These are phyloP conservation scores for Etheostoma spectabile DNA, from an alignment of 2,113 vertebrate genomes.

Conservation along the genomic window DNA sequence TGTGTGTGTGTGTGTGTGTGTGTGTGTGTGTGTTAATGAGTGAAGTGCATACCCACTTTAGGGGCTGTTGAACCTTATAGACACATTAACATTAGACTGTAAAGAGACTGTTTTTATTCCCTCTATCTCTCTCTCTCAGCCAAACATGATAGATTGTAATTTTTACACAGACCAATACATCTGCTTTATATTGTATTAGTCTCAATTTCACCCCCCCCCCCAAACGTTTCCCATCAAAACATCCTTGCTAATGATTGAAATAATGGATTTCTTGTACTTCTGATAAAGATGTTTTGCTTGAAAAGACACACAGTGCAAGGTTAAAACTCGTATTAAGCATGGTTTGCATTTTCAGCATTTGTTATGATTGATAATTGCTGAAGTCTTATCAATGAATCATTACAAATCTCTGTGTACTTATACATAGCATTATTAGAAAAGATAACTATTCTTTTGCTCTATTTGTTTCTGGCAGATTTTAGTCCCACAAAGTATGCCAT, in stretches of 20 bases:
- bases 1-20: constrained; percentile 12
- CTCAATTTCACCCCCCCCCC: constrained; percentile 50
- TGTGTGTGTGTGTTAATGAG: neutral
- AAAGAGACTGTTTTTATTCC: constrained; percentile 55
- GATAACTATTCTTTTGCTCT: constrained; percentile 26
- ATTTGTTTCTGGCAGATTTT: constrained; percentile 25
- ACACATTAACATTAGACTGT: constrained; percentile 62
- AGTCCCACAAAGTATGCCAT: constrained; percentile 10
- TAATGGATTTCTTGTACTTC: constrained; percentile 60
- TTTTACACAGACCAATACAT: constrained; percentile 55
- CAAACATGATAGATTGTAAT: constrained; percentile 58
- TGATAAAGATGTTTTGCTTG: constrained; percentile 49
- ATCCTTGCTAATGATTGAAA: constrained; percentile 51
- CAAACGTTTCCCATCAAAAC: constrained; percentile 55
- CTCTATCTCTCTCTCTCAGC: constrained; percentile 21
- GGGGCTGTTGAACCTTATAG: constrained; percentile 60
- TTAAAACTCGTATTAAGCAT: constrained; percentile 20
- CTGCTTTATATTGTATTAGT: constrained; percentile 49
- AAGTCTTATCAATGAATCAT: constrained; percentile 28
- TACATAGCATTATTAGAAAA: constrained; percentile 35
- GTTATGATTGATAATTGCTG: constrained; percentile 46
- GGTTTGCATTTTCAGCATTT: constrained; percentile 50
- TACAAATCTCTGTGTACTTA: constrained; percentile 26
- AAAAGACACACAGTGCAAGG: constrained; percentile 5
- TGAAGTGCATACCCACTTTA: constrained; percentile 22